A percentile compares a stretch with the other conserved stretches of the same genome.
Evolutionary conservation across 2,797 vertebrate species (phyloP).

Genomic region (Dromococcyx pavoninus): DNA sequence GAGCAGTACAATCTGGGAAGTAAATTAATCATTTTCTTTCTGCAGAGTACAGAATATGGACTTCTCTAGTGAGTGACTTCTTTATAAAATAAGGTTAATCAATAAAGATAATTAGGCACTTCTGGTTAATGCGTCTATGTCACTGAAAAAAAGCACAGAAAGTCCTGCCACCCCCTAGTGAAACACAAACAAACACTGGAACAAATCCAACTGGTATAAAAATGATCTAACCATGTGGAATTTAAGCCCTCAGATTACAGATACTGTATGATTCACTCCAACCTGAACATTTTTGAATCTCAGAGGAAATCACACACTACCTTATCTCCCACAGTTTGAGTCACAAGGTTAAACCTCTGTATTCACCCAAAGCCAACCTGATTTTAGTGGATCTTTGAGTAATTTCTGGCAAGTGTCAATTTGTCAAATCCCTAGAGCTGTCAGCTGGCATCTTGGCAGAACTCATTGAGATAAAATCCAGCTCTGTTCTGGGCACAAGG

Average conservation of each 20-base stretch:
- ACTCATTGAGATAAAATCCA: not conserved
- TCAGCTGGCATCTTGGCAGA: not conserved
- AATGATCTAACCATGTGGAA: not conserved
- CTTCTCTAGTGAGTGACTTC: slow-evolving; percentile 31
- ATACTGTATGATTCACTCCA: not conserved
- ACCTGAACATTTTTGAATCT: not conserved
- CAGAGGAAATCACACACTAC: not conserved
- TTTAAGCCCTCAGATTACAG: not conserved
- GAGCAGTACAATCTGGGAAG: not conserved
- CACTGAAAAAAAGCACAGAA: not conserved
- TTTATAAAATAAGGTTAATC: slow-evolving; percentile 65
- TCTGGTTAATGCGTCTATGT: slow-evolving; percentile 43
- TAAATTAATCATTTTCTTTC: slow-evolving; percentile 63
- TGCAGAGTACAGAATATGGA: slow-evolving; percentile 29
- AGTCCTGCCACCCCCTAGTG: not conserved
- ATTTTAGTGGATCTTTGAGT: not conserved
- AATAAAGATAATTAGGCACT: slow-evolving; percentile 63
- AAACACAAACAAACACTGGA: slow-evolving; percentile 30
- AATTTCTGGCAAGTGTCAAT: not conserved
- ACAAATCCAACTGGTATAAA: not conserved
- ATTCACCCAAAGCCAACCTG: not conserved
- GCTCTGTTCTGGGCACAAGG: not conserved
- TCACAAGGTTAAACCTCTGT: not conserved
- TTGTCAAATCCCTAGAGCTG: not conserved
- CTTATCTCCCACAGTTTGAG: not conserved